Conservation (phyloP, 2,113 vertebrate genomes). For the Bostrychus sinensis region DNA sequence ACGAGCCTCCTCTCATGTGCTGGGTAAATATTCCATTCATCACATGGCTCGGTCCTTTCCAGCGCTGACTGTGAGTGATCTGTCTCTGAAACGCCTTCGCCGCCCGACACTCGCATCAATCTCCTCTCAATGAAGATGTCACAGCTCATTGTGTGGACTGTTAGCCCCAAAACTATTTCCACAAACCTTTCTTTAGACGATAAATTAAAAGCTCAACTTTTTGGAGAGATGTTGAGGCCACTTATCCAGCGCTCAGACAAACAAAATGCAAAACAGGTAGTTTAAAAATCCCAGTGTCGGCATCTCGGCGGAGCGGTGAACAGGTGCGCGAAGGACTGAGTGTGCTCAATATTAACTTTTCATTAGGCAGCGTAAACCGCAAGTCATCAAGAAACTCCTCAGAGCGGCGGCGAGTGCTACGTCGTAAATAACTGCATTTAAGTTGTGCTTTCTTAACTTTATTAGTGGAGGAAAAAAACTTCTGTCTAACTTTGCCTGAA, state of each 20-base stretch:
- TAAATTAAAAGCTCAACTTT: conserved; percentile 51
- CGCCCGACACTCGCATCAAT: conserved; percentile 65
- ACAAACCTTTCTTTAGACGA: conserved; percentile 31
- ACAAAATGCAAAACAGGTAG: background rate
- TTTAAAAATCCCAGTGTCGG: background rate
- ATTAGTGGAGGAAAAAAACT: too few relatives aligned
- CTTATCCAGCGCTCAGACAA: background rate
- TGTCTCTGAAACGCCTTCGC: conserved; percentile 65
- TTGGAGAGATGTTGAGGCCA: background rate
- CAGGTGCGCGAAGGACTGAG: conserved; percentile 48
- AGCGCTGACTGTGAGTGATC: conserved; percentile 68
- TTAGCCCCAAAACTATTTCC: conserved; percentile 55
- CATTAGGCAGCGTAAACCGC: conserved; percentile 53
- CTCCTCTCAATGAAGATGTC: conserved; percentile 76
- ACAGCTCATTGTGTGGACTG: conserved; percentile 67
- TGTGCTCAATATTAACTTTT: conserved; percentile 55
- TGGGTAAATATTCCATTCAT: conserved; percentile 75
- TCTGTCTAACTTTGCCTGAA: conserved; percentile 4
- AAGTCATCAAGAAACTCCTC: conserved; percentile 65
- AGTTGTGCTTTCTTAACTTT: conserved; percentile 13
- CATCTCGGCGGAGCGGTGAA: conserved; percentile 29
- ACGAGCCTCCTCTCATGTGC: conserved; percentile 63
- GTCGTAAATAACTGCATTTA: conserved; percentile 42
- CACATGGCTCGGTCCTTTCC: conserved; percentile 70
- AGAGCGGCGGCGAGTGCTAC: conserved; percentile 48